Evolutionary conservation across 2,113 vertebrate species (phyloP).

Genomic region (Plotosus lineatus): DNA sequence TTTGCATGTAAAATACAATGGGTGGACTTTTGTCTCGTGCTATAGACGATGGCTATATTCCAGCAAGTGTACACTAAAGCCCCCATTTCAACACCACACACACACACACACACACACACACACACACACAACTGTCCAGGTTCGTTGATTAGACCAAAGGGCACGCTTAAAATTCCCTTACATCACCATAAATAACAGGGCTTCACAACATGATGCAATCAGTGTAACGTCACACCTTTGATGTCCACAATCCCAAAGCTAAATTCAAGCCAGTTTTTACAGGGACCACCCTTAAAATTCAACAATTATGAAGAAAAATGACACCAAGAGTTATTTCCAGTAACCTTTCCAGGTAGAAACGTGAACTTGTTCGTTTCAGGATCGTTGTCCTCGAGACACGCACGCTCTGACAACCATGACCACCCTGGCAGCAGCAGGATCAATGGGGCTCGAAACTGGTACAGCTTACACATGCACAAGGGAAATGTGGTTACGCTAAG

Average conservation of each 20-base stretch:
- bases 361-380: constrained; percentile 58
- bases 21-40: neutral
- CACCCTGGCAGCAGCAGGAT: constrained; percentile 19
- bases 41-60: neutral
- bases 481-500: constrained; percentile 33
- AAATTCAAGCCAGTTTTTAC: constrained; percentile 5
- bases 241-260: neutral
- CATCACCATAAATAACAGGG: constrained; percentile 1
- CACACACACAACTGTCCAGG: neutral
- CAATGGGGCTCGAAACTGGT: constrained; percentile 40
- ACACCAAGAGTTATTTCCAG: constrained; percentile 62
- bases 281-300: neutral
- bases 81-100: constrained; percentile 1
- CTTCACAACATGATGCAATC: constrained; percentile 1
- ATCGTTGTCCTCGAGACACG: constrained; percentile 58
- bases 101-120: constrained; percentile 6
- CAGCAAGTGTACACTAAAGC: constrained; percentile 16
- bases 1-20: neutral
- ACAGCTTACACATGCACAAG: constrained; percentile 27
- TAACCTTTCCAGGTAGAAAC: constrained; percentile 59
- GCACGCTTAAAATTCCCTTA: constrained; percentile 17
- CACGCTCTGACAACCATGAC: neutral
- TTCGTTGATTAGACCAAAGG: constrained; percentile 9
- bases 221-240: neutral
- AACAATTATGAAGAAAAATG: constrained; percentile 39